Base-by-base conservation (phyloP, 35 echinoderm and acorn worm species). In the Lytechinus variegatus region DNA sequence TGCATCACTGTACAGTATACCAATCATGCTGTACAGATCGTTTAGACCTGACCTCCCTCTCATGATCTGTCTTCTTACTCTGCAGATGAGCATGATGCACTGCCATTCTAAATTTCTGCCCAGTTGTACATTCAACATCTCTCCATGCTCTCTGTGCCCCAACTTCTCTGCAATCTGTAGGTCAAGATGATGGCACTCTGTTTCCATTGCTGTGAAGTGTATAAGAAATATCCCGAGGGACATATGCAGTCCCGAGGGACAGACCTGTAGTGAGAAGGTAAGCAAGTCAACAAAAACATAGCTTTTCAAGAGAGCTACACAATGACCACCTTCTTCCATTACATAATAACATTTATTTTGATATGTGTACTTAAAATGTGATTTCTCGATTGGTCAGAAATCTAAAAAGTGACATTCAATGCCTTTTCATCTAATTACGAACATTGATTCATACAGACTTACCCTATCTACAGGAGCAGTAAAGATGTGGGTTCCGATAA, bases 191-290 rank as follows among this genome's bases (percentile, higher is more conserved):
- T 95, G 95, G 95, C 95, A 95, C 1, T 53, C 95, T 10, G 54
- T 55, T 10, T 87, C 60, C 16, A 95, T 61, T 6, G 16, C 27
- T 14, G 16, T 86, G 61, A 52, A 95, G 71, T 95, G 94, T 14
- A 91, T 91, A 14, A 55, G 87, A 54, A 95, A 95, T 0, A 95
- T 61, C 8, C 95, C 87, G 13, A 91, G 95, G 52, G 86, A 89
- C 5, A 95, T 91, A 57, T 95, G 95, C 24, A 95, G 52, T 27
- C 95, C 95, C 24, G 95, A 53, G 28, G 61, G 86, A 54, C 95
- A 95, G 3, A 95, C 95, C 95, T 95, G 95, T 16, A 87, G 9
- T 24, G n/a, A 24, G n/a, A 28, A 51, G 16, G 9, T 2, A 24
- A 51, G 10, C 56, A 9, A 58, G 56, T 58, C 56, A 58, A 58